Evolutionary conservation across 1,140 invertebrate genomes (phyloP).

Genomic region (Coelopa frigida): DNA sequence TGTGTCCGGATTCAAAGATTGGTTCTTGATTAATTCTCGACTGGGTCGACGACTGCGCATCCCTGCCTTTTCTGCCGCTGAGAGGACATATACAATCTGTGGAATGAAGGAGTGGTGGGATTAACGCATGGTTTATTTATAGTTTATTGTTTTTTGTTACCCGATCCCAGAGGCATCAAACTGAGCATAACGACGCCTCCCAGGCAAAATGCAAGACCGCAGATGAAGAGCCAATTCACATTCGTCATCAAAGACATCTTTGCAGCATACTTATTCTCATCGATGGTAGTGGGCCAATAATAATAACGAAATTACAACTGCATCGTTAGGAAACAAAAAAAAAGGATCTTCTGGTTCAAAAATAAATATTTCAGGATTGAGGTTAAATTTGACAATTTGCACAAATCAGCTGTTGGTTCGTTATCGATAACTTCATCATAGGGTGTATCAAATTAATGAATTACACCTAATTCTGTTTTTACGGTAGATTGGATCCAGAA

Average conservation of each 20-base stretch:
- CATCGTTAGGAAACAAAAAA: not conserved
- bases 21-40: not conserved
- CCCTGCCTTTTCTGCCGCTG: slow-evolving; percentile 9
- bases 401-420: no score
- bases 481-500: no score
- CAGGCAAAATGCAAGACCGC: slow-evolving; percentile 32
- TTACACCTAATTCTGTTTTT: no score
- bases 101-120: slow-evolving; percentile 11
- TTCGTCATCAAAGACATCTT: slow-evolving; percentile 24
- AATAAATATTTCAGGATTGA: no score
- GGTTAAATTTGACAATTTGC: no score
- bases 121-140: no score
- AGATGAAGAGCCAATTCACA: slow-evolving; percentile 40
- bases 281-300: no score
- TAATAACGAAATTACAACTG: no score
- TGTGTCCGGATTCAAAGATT: slow-evolving; percentile 15
- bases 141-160: no score
- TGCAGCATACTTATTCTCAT: no score
- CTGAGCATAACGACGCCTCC: slow-evolving; percentile 36
- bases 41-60: not conserved
- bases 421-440: no score
- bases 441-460: no score
- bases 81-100: slow-evolving; percentile 38
- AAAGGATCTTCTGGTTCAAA: not conserved
- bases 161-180: slow-evolving; percentile 36